Percentiles rank a stretch among this genome's conserved stretches.
Conservation (phyloP, 2,797 vertebrate genomes). For the Syncerus caffer region DNA sequence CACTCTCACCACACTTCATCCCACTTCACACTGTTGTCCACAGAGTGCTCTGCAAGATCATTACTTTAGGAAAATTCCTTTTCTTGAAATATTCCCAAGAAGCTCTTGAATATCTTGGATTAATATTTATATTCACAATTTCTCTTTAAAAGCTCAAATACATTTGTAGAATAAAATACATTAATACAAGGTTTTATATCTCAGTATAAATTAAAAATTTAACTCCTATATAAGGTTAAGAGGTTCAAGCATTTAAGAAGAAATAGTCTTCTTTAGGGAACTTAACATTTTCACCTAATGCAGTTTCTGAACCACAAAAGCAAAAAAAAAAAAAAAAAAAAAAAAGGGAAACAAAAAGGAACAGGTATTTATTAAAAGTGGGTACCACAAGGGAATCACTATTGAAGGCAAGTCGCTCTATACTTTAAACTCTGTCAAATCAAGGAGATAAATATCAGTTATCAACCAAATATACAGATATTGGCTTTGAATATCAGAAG, state of each 20-base stretch:
- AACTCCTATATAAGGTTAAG: not conserved
- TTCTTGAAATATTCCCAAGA: not conserved
- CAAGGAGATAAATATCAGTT: not conserved
- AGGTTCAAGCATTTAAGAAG: not conserved
- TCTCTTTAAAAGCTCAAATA: not conserved
- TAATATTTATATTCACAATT: not conserved
- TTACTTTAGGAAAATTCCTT: not conserved
- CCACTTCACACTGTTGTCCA: not conserved
- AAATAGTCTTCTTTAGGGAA: not conserved
- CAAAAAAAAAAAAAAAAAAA: not conserved
- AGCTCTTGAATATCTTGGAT: not conserved
- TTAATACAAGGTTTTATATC: not conserved
- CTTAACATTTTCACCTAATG: not conserved
- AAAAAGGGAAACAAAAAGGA: not conserved
- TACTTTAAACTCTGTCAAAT: not conserved
- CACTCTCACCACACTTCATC: accelerated
- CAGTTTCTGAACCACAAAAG: not conserved
- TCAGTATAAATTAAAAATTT: not conserved
- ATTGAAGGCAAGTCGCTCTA: not conserved
- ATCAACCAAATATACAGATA: not conserved
- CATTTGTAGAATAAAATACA: not conserved
- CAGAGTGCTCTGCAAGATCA: accelerated
- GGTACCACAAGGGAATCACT: accelerated
- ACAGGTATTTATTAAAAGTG: not conserved
- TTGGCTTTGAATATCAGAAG: not conserved